Conservation (phyloP, 2,797 vertebrate genomes). For the Sebastes ruberrimus region DNA sequence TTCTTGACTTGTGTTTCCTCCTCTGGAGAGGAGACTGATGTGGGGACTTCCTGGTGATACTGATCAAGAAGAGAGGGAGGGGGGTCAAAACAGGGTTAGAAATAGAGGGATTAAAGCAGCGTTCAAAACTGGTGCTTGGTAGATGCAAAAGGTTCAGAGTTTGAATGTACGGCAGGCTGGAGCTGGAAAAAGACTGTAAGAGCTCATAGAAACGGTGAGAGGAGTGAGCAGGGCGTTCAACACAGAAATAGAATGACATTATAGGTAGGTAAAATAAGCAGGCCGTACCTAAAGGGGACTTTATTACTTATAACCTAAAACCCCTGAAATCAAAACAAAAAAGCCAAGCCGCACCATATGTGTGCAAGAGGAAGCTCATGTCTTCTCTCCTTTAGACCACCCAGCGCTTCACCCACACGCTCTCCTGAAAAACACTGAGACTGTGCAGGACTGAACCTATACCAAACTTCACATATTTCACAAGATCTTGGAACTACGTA, state of each 20-base stretch:
- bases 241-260: slow-evolving; percentile 78
- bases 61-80: slow-evolving; percentile 45
- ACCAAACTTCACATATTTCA: slow-evolving; percentile 60
- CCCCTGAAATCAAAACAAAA: slow-evolving; percentile 84
- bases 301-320: slow-evolving; percentile 84
- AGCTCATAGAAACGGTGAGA: slow-evolving; percentile 35
- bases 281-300: slow-evolving; percentile 81
- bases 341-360: slow-evolving; percentile 84
- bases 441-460: slow-evolving; percentile 58
- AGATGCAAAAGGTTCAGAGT: slow-evolving; percentile 20
- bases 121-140: slow-evolving; percentile 12
- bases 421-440: slow-evolving; percentile 70
- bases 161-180: slow-evolving; percentile 16
- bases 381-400: slow-evolving; percentile 81
- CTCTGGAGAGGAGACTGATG: slow-evolving; percentile 60
- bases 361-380: slow-evolving; percentile 80
- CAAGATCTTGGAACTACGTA: slow-evolving; percentile 46
- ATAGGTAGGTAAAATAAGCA: slow-evolving; percentile 85
- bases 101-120: slow-evolving; percentile 8
- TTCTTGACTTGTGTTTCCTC: slow-evolving; percentile 70
- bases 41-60: slow-evolving; percentile 64
- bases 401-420: slow-evolving; percentile 82
- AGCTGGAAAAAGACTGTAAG: slow-evolving; percentile 59
- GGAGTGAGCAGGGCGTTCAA: slow-evolving; percentile 34
- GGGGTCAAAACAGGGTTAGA: slow-evolving; percentile 12